A percentile compares a stretch with the other conserved stretches of the same genome.
phyloP scores from a whole-genome alignment of 2,888 invertebrate species.

The Ochlodes sylvanus region DNA sequence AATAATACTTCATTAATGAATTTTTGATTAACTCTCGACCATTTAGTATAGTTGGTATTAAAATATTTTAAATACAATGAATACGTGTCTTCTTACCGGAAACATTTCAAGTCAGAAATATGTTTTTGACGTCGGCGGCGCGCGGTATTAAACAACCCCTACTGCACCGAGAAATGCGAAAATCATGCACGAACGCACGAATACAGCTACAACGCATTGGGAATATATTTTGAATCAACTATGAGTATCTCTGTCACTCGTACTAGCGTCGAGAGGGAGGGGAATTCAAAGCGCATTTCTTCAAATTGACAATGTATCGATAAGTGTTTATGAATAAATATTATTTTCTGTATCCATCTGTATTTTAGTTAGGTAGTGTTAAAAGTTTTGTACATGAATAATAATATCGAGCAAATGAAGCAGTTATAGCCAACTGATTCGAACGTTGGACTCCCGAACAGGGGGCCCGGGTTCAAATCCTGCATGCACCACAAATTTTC shows the following conservation, averaged over 20 bases:
- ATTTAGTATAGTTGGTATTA: too few relatives aligned
- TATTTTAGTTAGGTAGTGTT: neutral
- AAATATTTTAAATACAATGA: too few relatives aligned
- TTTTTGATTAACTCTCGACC: too few relatives aligned
- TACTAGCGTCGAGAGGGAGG: neutral
- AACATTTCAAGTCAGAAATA: neutral
- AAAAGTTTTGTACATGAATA: too few relatives aligned
- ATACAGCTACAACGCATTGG: constrained; percentile 7
- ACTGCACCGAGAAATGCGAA: constrained; percentile 15
- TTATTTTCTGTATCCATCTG: neutral
- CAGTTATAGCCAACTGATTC: too few relatives aligned
- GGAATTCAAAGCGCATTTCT: constrained; percentile 19
- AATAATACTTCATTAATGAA: too few relatives aligned
- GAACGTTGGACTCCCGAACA: too few relatives aligned
- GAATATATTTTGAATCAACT: constrained; percentile 11
- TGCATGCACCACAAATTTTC: too few relatives aligned
- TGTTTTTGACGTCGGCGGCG: constrained; percentile 23
- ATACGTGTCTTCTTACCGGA: too few relatives aligned
- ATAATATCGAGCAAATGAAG: too few relatives aligned
- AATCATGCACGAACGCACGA: constrained; percentile 28
- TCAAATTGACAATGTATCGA: constrained; percentile 25
- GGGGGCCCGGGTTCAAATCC: too few relatives aligned
- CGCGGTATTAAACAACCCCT: constrained; percentile 20
- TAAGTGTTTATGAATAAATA: constrained; percentile 10
- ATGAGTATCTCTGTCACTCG: constrained; percentile 2